Percentiles rank a stretch among this genome's conserved stretches.
phyloP scores from a whole-genome alignment of 2,113 vertebrate genomes.

The Tylochromis polylepis region DNA sequence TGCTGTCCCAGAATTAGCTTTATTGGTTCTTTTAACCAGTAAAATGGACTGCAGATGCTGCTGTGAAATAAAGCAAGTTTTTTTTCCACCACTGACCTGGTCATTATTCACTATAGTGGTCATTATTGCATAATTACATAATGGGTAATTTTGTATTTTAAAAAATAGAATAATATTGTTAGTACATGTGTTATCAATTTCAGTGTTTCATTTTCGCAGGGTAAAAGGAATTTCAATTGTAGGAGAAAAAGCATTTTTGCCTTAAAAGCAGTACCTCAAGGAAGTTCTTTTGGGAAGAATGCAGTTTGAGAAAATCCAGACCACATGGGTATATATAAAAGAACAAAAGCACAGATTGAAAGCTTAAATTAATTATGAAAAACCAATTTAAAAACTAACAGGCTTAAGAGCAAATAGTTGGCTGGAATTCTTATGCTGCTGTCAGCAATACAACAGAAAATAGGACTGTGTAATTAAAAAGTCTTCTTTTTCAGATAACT shows the following conservation, averaged over 20 bases:
- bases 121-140: not conserved
- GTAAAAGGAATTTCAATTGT: not conserved
- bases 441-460: not conserved
- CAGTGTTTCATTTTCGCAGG: not conserved
- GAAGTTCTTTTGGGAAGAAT: not conserved
- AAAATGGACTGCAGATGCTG: constrained; percentile 36
- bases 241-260: not conserved
- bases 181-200: not conserved
- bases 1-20: constrained; percentile 6
- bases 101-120: too few species aligned
- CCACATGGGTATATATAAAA: not conserved
- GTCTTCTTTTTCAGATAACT: not conserved
- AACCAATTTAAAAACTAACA: not conserved
- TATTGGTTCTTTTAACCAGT: not conserved
- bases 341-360: not conserved
- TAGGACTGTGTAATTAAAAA: not conserved
- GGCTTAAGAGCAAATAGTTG: not conserved
- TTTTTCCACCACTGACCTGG: not conserved
- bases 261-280: not conserved
- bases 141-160: not conserved
- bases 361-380: not conserved
- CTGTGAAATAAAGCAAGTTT: not conserved
- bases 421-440: not conserved
- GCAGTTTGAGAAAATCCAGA: not conserved
- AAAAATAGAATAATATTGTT: not conserved